A percentile compares a stretch with the other conserved stretches of the same genome.
Conservation (phyloP, 2,797 vertebrate species). For the Intellagama lesueurii region DNA sequence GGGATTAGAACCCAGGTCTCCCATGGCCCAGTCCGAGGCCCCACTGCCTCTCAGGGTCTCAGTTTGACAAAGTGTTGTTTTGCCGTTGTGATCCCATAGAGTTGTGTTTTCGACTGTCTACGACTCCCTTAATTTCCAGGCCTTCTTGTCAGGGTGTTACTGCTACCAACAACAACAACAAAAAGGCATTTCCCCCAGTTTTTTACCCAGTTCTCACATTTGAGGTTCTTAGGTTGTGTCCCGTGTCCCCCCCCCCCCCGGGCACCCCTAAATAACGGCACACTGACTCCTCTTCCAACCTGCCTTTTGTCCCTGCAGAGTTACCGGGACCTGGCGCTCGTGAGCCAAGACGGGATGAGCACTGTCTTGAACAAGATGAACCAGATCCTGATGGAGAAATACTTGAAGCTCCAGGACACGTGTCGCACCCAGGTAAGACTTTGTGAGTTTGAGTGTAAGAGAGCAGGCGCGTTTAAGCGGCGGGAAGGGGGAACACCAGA, state of each 20-base stretch:
- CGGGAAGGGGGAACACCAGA: background rate
- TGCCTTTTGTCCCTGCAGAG: slow-evolving; percentile 77
- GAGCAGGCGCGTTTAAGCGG: fast-evolving
- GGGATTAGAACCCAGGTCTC: too few relatives aligned
- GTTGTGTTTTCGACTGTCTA: background rate
- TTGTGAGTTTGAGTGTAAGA: fast-evolving
- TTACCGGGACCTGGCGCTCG: slow-evolving; percentile 91
- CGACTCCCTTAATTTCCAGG: background rate
- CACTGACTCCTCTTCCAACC: background rate
- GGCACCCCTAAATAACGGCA: fast-evolving
- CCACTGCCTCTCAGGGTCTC: too few relatives aligned
- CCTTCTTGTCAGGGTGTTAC: too few relatives aligned
- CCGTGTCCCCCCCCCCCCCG: too few relatives aligned
- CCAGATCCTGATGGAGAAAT: slow-evolving; percentile 97
- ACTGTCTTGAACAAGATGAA: slow-evolving; percentile 93
- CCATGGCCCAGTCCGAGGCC: too few relatives aligned
- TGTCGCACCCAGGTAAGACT: slow-evolving; percentile 85
- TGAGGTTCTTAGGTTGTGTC: too few relatives aligned
- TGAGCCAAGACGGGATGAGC: slow-evolving; percentile 94
- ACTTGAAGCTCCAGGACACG: slow-evolving; percentile 92
- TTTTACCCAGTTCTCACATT: too few relatives aligned
- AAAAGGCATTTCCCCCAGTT: too few relatives aligned
- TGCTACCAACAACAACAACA: too few relatives aligned
- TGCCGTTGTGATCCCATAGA: too few relatives aligned
- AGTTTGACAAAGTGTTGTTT: too few relatives aligned